Percentiles rank a stretch among this genome's conserved stretches.
Conservation (phyloP, 35 echinoderm and acorn worm species). For the Acanthaster planci region DNA sequence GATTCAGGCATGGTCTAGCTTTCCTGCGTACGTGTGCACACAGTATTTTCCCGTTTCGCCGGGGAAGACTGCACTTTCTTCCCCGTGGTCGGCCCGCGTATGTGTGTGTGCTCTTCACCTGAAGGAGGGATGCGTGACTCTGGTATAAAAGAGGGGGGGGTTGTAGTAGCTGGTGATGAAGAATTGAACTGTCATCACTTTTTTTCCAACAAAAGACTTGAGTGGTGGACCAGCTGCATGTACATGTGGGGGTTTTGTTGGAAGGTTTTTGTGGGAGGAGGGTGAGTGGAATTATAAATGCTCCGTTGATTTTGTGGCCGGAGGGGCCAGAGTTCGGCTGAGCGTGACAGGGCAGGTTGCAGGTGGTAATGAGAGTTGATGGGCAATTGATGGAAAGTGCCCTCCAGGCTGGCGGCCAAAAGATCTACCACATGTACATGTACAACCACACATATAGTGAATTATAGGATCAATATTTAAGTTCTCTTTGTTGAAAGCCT, state of each 20-base stretch:
- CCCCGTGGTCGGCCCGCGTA: too few relatives aligned
- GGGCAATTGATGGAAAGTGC: background rate
- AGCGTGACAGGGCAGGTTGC: conserved; percentile 2
- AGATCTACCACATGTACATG: too few relatives aligned
- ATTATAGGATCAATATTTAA: too few relatives aligned
- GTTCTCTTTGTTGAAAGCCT: too few relatives aligned
- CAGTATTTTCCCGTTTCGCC: too few relatives aligned
- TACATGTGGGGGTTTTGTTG: too few relatives aligned
- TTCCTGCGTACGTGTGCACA: too few relatives aligned
- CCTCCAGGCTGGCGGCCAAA: background rate
- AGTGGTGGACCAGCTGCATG: background rate
- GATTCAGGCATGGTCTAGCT: background rate
- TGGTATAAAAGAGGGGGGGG: background rate
- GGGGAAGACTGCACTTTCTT: too few relatives aligned
- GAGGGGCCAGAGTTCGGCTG: background rate
- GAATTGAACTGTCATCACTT: conserved; percentile 4
- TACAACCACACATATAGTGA: too few relatives aligned
- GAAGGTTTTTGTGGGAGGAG: background rate
- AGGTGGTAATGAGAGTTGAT: conserved; percentile 18
- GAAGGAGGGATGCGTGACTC: background rate
- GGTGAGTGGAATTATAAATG: conserved; percentile 3
- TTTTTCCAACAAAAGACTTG: background rate
- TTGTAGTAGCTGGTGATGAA: background rate
- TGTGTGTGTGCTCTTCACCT: too few relatives aligned
- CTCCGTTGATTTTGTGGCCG: background rate